Percentiles rank a stretch among this genome's conserved stretches.
phyloP scores from a whole-genome alignment of 1,140 invertebrate genomes.

The Solen grandis region DNA sequence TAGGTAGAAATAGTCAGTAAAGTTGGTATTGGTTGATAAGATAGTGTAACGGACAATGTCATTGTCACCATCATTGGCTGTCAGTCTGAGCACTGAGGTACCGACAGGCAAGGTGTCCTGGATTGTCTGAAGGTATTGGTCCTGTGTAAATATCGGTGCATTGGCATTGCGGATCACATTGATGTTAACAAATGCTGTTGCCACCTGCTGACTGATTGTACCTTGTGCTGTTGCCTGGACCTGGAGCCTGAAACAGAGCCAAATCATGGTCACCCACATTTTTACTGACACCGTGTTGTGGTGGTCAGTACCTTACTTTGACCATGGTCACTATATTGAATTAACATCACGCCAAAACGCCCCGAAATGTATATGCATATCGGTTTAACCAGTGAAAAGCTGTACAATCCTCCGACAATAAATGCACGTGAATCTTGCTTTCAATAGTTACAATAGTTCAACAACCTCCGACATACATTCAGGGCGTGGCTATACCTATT shows the following conservation, averaged over 20 bases:
- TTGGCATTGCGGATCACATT: constrained; percentile 67
- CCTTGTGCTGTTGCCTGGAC: constrained; percentile 53
- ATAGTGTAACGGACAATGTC: constrained; percentile 36
- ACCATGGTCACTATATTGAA: too few relatives aligned
- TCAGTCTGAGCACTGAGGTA: constrained; percentile 52
- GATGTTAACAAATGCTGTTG: constrained; percentile 63
- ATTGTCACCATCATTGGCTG: constrained; percentile 60
- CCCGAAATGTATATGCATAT: too few relatives aligned
- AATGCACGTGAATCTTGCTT: too few relatives aligned
- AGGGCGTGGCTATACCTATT: too few relatives aligned
- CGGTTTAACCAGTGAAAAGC: too few relatives aligned
- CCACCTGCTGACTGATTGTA: constrained; percentile 48
- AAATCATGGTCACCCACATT: too few relatives aligned
- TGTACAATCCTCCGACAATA: too few relatives aligned
- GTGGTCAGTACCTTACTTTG: too few relatives aligned
- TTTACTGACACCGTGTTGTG: too few relatives aligned
- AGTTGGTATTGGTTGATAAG: not conserved
- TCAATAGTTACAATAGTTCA: too few relatives aligned
- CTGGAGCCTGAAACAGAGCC: constrained; percentile 49
- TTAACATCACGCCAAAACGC: too few relatives aligned
- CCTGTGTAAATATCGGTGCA: constrained; percentile 57
- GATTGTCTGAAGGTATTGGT: constrained; percentile 47
- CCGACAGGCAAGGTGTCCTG: constrained; percentile 61
- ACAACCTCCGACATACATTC: too few relatives aligned
- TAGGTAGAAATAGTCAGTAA: constrained; percentile 58